Base-by-base conservation (phyloP, 2,113 vertebrate species). In the Notothenia rossii region DNA sequence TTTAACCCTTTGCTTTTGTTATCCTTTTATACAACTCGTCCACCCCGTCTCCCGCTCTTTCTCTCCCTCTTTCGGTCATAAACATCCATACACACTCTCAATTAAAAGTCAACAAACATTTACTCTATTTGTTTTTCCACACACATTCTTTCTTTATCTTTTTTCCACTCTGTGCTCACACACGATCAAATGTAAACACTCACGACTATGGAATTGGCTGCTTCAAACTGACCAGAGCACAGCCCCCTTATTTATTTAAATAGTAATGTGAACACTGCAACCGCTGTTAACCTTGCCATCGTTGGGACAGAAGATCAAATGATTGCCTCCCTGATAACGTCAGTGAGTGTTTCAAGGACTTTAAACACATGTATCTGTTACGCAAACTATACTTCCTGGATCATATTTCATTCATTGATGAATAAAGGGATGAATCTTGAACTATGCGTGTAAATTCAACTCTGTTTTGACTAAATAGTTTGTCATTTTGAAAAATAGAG, bases 1-100 rank as follows among this genome's bases (percentile, higher is more conserved):
- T 81, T 45, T 50, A 82, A 77, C 72, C 68, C 53, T 58, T 75
- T 79, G 56, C 86, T 81, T 73, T 58, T 82, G 53, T 86, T 72
- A 33, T 67, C 69, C 56, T 72, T 75, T 70, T 75, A 55, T 70
- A 10, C 46, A 36, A 4, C 70, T 36, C 36, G 61, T 56, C 10
- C 29, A 45, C 67, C 50, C 22, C 45, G n/a, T 81, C 70, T 40
- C 43, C 36, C 11, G 43, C 25, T 45, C 64, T 13, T 12, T 49
- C 51, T 22, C 54, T 43, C 17, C 33, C 25, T 80, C 40, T 51
- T 7, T 36, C 62, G 0, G 9, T 45, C 51, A 15, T 18, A 62
- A 66, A 65, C 11, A 15, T 43, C 22, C 12, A 0, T 17, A 25
- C 20, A 55, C 46, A 6, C n/a, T 61, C 43, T 10, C 58, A 15